Evolutionary conservation across 92 coral and sea anemone genomes (phyloP).

Genomic region (Phenganax marumi): DNA sequence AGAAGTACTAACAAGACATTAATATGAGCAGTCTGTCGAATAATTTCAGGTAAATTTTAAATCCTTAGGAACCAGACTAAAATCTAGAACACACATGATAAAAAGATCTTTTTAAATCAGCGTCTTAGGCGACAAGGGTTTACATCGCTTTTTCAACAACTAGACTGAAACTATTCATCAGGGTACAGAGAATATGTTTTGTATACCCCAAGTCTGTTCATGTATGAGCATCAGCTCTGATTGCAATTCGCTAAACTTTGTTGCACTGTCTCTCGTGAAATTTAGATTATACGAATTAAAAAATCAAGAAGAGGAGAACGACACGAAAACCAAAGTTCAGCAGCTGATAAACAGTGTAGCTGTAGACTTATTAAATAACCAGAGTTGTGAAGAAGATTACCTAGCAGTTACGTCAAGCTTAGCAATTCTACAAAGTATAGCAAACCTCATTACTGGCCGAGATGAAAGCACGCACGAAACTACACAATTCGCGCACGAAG

Average conservation of each 20-base stretch:
- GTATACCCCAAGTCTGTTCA: no score
- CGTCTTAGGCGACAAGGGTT: no score
- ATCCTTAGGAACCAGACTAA: not conserved
- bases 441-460: not conserved
- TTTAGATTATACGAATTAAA: not conserved
- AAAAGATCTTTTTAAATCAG: no score
- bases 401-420: constrained; percentile 32
- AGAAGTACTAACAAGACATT: not conserved
- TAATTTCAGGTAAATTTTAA: not conserved
- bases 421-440: not conserved
- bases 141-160: no score
- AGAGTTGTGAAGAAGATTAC: not conserved
- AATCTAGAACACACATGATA: not conserved
- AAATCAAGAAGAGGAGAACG: not conserved
- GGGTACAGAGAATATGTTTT: no score
- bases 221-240: no score
- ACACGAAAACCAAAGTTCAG: not conserved
- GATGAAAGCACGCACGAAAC: not conserved
- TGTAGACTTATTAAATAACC: not conserved
- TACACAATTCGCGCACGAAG: not conserved
- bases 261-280: no score
- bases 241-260: no score
- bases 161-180: no score
- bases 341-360: constrained; percentile 6
- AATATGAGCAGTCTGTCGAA: constrained; percentile 1